Percentiles rank a stretch among this genome's conserved stretches.
These are phyloP conservation scores for Villa cingulata DNA, from an alignment of 2,888 invertebrate genomes.

Conservation along the genomic window DNA sequence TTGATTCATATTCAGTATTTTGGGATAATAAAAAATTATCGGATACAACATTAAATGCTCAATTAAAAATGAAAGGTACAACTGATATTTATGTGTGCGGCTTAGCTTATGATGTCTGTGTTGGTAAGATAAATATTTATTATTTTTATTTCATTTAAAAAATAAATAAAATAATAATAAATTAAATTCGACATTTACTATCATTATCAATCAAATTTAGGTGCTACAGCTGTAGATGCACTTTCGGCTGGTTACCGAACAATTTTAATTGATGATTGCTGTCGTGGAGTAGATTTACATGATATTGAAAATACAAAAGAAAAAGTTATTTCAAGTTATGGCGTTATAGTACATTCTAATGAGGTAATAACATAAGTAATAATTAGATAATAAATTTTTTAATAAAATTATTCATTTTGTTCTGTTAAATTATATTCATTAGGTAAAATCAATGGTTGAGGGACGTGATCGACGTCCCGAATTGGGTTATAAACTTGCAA, in stretches of 20 bases:
- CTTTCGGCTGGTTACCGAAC: constrained; percentile 85
- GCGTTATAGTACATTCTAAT: constrained; percentile 66
- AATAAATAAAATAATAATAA: too few species aligned
- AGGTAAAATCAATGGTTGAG: constrained; percentile 77
- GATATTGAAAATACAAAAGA: constrained; percentile 75
- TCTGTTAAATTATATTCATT: constrained; percentile 57
- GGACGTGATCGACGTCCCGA: constrained; percentile 77
- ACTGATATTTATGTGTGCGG: constrained; percentile 93
- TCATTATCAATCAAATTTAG: constrained; percentile 33
- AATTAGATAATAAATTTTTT: neutral
- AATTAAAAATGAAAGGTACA: constrained; percentile 63
- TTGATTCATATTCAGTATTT: constrained; percentile 96
- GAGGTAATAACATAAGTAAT: constrained; percentile 40
- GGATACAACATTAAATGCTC: constrained; percentile 69
- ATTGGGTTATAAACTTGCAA: constrained; percentile 74
- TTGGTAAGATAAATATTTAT: constrained; percentile 50
- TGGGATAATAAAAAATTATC: constrained; percentile 92
- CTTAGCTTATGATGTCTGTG: constrained; percentile 89
- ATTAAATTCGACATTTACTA: too few species aligned
- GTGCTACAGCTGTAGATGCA: constrained; percentile 78
- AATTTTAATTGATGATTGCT: constrained; percentile 77
- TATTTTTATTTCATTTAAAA: too few species aligned
- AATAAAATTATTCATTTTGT: too few species aligned
- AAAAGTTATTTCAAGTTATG: constrained; percentile 58
- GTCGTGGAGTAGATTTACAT: constrained; percentile 71